A percentile compares a stretch with the other conserved stretches of the same genome.
Evolutionary conservation across 37 sponge, comb jelly and placozoan genomes (phyloP).

Genomic region (Beroe forskalii): DNA sequence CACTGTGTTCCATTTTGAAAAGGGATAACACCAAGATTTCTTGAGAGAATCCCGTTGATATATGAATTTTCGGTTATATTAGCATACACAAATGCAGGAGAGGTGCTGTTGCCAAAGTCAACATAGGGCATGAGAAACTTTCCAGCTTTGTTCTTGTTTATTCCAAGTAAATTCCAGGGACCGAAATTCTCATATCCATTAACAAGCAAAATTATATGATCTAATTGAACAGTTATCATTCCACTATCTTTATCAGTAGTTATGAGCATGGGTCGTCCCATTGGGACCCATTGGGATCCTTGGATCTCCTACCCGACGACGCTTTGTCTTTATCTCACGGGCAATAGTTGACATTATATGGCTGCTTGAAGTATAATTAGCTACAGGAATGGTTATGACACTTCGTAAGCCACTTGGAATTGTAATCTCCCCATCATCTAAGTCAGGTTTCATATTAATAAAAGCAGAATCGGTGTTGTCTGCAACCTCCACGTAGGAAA

Average conservation of each 20-base stretch:
- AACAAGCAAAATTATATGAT: neutral
- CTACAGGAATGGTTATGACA: neutral
- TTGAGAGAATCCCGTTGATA: slow-evolving; percentile 20
- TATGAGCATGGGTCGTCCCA: too few relatives aligned
- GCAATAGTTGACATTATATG: neutral
- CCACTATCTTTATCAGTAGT: neutral
- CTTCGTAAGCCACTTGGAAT: neutral
- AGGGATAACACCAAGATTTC: neutral
- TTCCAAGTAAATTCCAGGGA: neutral
- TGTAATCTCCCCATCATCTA: neutral
- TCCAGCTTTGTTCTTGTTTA: neutral
- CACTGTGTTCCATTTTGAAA: neutral
- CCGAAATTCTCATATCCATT: neutral
- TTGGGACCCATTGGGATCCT: too few relatives aligned
- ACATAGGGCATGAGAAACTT: neutral
- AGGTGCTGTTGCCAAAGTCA: neutral
- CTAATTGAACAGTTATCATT: neutral
- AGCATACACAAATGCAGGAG: neutral
- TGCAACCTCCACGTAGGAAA: neutral
- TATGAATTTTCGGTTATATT: slow-evolving; percentile 33
- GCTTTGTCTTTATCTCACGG: neutral
- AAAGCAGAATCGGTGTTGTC: too few relatives aligned
- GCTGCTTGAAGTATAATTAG: neutral
- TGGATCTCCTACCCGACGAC: too few relatives aligned
- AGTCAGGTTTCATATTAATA: too few relatives aligned